Percentiles rank a stretch among this genome's conserved stretches.
phyloP scores from a whole-genome alignment of 2,113 vertebrate species.

The Protobothrops flavoviridis region DNA sequence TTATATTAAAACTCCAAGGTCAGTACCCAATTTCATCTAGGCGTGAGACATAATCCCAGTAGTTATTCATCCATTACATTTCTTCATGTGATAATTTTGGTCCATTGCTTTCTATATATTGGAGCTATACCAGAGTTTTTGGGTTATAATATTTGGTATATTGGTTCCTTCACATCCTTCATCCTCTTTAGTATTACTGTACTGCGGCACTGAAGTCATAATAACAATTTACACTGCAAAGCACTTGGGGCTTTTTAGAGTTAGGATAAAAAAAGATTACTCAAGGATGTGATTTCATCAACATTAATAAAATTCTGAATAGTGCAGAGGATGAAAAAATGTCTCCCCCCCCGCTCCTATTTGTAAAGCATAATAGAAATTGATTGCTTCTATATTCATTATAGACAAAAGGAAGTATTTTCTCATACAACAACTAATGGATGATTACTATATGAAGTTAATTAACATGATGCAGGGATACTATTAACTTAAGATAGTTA shows the following conservation, averaged over 20 bases:
- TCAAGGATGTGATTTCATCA: neutral
- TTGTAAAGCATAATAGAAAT: neutral
- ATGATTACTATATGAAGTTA: conserved; percentile 6
- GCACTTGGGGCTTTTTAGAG: neutral
- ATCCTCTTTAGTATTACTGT: neutral
- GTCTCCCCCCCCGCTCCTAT: neutral
- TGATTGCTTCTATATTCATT: neutral
- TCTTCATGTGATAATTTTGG: neutral
- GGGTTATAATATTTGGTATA: neutral
- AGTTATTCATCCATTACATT: neutral
- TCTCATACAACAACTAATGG: neutral
- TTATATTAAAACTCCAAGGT: neutral
- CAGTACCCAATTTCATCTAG: neutral
- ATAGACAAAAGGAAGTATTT: neutral
- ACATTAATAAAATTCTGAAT: neutral
- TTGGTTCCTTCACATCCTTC: neutral
- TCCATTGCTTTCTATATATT: neutral
- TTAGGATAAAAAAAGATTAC: neutral
- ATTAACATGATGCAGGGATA: neutral
- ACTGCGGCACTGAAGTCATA: neutral
- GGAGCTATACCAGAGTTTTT: neutral
- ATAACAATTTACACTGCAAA: neutral
- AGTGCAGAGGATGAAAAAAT: neutral
- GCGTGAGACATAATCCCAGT: neutral
- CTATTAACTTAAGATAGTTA: neutral